These are phyloP conservation scores for Microctonus hyperodae DNA, from an alignment of 2,888 invertebrate species.

Conservation along the genomic window DNA sequence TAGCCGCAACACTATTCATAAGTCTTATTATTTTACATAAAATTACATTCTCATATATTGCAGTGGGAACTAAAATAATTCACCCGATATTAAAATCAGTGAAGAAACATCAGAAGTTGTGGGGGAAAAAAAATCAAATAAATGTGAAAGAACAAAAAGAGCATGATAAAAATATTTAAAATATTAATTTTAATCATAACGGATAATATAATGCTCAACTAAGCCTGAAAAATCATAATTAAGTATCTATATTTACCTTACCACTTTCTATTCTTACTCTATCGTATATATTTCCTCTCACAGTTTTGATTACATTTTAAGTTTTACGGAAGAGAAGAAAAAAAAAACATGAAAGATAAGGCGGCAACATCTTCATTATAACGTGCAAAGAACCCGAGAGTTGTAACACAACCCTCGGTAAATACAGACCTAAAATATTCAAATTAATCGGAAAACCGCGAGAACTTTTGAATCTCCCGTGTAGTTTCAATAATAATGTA, in stretches of 20 bases:
- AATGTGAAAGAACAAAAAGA: constrained; percentile 23
- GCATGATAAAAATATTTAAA: too few relatives aligned
- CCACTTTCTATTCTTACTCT: background rate
- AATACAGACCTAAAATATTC: constrained; percentile 17
- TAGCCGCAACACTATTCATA: background rate
- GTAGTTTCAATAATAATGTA: constrained; percentile 13
- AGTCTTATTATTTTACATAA: constrained; percentile 7
- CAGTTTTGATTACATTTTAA: constrained; percentile 56
- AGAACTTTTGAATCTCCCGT: background rate
- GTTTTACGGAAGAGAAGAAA: constrained; percentile 42
- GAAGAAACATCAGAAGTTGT: background rate
- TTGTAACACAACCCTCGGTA: constrained; percentile 1
- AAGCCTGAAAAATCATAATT: constrained; percentile 57
- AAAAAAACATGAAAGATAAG: constrained; percentile 39
- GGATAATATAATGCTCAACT: too few relatives aligned
- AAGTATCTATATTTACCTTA: constrained; percentile 44
- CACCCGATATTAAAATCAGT: background rate
- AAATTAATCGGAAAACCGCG: constrained; percentile 28
- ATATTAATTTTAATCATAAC: too few relatives aligned
- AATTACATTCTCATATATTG: background rate
- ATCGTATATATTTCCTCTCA: constrained; percentile 31
- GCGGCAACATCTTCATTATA: constrained; percentile 36
- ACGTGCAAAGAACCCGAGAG: constrained; percentile 15
- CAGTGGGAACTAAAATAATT: background rate
- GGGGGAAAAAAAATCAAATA: background rate